phyloP scores from a whole-genome alignment of 2,113 vertebrate species.

The Scolopax mira region DNA sequence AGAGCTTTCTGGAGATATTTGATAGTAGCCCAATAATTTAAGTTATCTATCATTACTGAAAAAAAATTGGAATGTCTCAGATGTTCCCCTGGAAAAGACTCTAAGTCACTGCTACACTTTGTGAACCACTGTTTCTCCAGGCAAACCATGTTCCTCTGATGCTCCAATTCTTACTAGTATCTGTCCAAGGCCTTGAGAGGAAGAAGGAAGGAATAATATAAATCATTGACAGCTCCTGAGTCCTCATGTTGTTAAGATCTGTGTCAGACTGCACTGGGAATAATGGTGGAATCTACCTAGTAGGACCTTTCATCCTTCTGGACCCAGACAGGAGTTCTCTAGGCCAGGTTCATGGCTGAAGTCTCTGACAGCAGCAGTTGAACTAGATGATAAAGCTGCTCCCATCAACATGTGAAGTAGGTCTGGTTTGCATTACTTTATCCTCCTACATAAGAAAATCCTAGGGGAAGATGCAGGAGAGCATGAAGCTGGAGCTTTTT shows the following conservation, averaged over 20 bases:
- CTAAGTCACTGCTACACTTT: background rate
- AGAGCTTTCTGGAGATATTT: background rate
- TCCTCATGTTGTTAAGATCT: background rate
- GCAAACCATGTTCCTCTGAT: background rate
- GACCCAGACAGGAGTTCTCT: background rate
- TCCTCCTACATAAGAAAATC: background rate
- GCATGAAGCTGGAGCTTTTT: background rate
- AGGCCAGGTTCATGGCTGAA: background rate
- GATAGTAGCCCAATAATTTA: background rate
- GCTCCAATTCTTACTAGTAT: background rate
- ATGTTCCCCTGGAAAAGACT: background rate
- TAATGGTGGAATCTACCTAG: background rate
- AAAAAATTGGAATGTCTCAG: background rate
- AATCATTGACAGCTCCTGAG: background rate
- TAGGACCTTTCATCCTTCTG: background rate
- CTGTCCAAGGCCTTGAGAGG: background rate
- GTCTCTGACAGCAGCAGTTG: background rate
- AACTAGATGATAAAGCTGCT: background rate
- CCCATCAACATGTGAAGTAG: background rate
- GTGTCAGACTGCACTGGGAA: background rate
- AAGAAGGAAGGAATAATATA: background rate
- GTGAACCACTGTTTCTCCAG: background rate
- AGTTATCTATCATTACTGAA: background rate
- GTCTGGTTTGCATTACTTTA: constrained; percentile 4
- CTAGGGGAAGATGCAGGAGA: background rate